A percentile compares a stretch with the other conserved stretches of the same genome.
Evolutionary conservation across 1,140 invertebrate genomes (phyloP).

Genomic region (Archivesica marissinica): DNA sequence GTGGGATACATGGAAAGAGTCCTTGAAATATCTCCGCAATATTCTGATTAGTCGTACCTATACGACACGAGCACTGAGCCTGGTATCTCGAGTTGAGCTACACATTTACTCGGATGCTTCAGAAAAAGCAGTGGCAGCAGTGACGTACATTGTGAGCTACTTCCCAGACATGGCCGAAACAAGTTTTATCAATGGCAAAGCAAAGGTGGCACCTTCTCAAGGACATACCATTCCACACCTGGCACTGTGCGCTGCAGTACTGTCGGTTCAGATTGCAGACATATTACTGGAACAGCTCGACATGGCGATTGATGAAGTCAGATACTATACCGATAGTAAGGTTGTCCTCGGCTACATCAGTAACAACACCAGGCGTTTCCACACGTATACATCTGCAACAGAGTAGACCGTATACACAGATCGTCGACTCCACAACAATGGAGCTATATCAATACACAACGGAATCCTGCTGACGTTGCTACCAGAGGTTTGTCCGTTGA

Average conservation of each 20-base stretch:
- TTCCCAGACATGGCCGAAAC: no score
- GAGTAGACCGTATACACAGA: constrained; percentile 13
- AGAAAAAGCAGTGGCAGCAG: not conserved
- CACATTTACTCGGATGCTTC: not conserved
- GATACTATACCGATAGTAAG: constrained; percentile 40
- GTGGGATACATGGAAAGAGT: not conserved
- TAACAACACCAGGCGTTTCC: constrained; percentile 40
- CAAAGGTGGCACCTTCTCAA: constrained; percentile 62
- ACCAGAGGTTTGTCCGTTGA: not conserved
- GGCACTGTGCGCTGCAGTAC: constrained; percentile 62
- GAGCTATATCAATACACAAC: not conserved
- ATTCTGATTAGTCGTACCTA: not conserved
- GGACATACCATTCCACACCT: constrained; percentile 61
- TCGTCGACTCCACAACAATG: no score
- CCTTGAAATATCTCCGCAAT: not conserved
- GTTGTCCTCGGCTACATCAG: constrained; percentile 44
- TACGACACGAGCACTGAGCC: not conserved
- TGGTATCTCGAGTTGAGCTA: not conserved
- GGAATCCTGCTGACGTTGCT: constrained; percentile 8
- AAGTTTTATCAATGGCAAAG: no score
- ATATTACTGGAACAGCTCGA: constrained; percentile 24
- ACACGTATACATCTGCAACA: no score
- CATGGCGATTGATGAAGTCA: not conserved
- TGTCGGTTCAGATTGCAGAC: constrained; percentile 52
- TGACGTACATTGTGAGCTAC: not conserved